Conservation (phyloP, 2,888 invertebrate species). For the Plusia festucae region DNA sequence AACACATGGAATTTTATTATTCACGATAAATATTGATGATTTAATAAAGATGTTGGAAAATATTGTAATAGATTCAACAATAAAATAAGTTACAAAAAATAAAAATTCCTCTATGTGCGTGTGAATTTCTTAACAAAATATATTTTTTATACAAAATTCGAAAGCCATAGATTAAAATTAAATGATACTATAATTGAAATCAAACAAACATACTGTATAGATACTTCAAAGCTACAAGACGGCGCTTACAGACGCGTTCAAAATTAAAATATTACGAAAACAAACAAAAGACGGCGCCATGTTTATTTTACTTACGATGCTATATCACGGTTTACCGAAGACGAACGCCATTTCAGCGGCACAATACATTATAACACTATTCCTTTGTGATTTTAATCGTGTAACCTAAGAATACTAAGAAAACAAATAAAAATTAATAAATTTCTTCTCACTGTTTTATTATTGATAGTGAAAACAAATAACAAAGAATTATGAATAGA, state of each 20-base stretch:
- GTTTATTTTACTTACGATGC: constrained; percentile 75
- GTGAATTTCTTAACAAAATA: background rate
- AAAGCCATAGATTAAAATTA: constrained; percentile 41
- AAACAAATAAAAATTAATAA: constrained; percentile 57
- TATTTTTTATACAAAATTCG: background rate
- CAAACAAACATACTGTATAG: constrained; percentile 56
- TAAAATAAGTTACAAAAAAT: background rate
- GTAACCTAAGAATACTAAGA: constrained; percentile 43
- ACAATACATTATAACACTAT: constrained; percentile 58
- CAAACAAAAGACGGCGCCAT: constrained; percentile 73
- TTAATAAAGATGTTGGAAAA: background rate
- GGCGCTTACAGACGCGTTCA: constrained; percentile 74
- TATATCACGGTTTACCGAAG: constrained; percentile 77
- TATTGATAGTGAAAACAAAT: constrained; percentile 49
- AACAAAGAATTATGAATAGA: constrained; percentile 43
- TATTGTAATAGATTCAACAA: background rate
- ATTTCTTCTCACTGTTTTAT: constrained; percentile 49
- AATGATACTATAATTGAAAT: constrained; percentile 53
- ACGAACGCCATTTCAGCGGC: constrained; percentile 62
- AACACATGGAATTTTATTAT: background rate
- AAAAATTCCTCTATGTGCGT: background rate
- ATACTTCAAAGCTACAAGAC: constrained; percentile 76
- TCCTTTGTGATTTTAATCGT: constrained; percentile 58
- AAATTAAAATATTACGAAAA: constrained; percentile 84
- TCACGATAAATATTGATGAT: background rate